Percentiles rank a stretch among this genome's conserved stretches.
These are phyloP conservation scores for Oryzias celebensis DNA, from an alignment of 2,113 vertebrate genomes.

Conservation along the genomic window DNA sequence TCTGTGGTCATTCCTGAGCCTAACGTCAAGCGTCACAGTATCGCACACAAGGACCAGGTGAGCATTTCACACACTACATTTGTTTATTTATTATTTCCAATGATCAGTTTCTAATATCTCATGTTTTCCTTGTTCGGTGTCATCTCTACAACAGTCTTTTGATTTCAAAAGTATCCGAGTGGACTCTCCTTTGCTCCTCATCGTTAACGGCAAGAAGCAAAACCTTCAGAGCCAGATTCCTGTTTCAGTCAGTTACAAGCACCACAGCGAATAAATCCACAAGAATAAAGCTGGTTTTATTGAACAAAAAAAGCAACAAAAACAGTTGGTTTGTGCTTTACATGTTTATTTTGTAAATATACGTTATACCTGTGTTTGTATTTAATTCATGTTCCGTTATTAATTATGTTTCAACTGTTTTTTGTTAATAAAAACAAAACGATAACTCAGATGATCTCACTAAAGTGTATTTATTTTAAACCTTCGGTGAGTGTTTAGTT, in stretches of 20 bases:
- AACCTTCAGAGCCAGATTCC: slow-evolving; percentile 82
- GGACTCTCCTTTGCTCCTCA: slow-evolving; percentile 84
- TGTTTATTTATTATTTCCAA: neutral
- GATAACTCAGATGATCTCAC: neutral
- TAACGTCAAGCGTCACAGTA: slow-evolving; percentile 80
- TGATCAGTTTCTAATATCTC: neutral
- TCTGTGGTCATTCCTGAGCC: slow-evolving; percentile 89
- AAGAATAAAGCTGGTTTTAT: neutral
- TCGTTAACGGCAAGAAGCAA: slow-evolving; percentile 90
- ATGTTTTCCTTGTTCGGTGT: neutral
- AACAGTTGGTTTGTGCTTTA: slow-evolving; percentile 42
- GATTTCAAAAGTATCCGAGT: slow-evolving; percentile 87
- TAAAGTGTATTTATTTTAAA: neutral
- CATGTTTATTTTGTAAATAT: slow-evolving; percentile 54
- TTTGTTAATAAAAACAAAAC: slow-evolving; percentile 28
- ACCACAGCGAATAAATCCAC: slow-evolving; percentile 79
- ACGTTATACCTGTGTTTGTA: slow-evolving; percentile 54
- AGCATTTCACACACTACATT: slow-evolving; percentile 16
- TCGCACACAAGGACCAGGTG: slow-evolving; percentile 86
- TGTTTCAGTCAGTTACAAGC: slow-evolving; percentile 81
- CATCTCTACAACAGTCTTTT: slow-evolving; percentile 57
- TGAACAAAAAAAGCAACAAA: neutral
- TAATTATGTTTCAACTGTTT: slow-evolving; percentile 1
- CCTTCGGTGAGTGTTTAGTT: neutral
- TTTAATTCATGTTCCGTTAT: slow-evolving; percentile 58